A percentile compares a stretch with the other conserved stretches of the same genome.
Evolutionary conservation across 2,797 vertebrate species (phyloP).

Genomic region (Chelonia mydas): DNA sequence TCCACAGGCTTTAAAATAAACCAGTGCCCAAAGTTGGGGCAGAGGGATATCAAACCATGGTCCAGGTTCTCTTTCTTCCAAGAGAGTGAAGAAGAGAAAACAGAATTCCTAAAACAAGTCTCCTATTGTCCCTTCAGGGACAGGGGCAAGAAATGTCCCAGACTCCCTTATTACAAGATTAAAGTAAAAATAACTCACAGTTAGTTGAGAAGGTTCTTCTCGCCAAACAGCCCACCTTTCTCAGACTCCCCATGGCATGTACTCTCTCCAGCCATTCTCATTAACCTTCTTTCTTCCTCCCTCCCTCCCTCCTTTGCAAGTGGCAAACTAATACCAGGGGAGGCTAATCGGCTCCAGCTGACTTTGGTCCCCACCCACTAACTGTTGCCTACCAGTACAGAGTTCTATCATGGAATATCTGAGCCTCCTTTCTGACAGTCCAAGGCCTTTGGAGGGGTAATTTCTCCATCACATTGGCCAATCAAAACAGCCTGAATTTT

Average conservation of each 20-base stretch:
- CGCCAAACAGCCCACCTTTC: neutral
- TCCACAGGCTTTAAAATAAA: neutral
- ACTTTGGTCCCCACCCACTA: neutral
- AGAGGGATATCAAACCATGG: neutral
- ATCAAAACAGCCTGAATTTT: neutral
- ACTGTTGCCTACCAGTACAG: neutral
- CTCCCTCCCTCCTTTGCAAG: neutral
- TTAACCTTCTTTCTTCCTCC: neutral
- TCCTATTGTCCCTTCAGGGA: fast-evolving
- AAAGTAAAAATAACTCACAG: neutral
- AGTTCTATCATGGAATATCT: neutral
- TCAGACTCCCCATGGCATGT: neutral
- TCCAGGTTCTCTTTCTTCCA: neutral
- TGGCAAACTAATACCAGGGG: neutral
- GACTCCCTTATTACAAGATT: neutral
- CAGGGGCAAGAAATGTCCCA: neutral
- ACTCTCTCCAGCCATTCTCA: too few species aligned
- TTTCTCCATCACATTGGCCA: neutral
- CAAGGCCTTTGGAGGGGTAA: fast-evolving
- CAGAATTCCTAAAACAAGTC: neutral
- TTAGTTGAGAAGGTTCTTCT: neutral
- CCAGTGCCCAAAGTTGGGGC: neutral
- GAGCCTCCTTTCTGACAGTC: neutral
- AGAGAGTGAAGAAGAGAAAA: neutral
- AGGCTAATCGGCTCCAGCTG: fast-evolving